phyloP scores from a whole-genome alignment of 35 echinoderm and acorn worm species.

The Acanthaster planci region DNA sequence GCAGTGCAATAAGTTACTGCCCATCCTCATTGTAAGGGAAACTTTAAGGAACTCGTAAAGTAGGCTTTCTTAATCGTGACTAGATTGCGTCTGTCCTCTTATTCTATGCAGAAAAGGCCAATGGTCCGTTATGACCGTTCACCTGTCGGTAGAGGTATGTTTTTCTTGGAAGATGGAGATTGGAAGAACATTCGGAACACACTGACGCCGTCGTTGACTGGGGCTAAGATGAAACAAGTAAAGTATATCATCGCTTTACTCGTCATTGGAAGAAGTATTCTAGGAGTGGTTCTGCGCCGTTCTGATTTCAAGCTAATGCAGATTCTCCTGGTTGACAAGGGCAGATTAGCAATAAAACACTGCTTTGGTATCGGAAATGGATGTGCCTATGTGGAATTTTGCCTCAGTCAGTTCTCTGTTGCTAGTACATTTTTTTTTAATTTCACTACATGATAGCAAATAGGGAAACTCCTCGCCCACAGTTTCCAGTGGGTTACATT shows the following conservation, averaged over 20 bases:
- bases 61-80: background rate
- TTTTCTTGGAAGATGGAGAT: conserved; percentile 35
- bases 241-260: background rate
- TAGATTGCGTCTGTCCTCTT: background rate
- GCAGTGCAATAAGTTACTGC: background rate
- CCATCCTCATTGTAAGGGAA: background rate
- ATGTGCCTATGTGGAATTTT: no score
- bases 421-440: no score
- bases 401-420: no score
- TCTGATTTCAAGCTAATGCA: no score
- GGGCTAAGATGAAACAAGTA: conserved; percentile 74
- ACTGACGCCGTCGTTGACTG: conserved; percentile 69
- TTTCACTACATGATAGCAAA: no score
- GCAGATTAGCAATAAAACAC: no score
- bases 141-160: conserved; percentile 33
- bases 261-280: background rate
- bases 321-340: no score
- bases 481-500: no score
- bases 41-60: background rate
- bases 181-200: conserved; percentile 76
- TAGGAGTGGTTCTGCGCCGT: background rate
- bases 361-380: no score
- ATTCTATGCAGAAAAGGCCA: background rate
- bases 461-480: no score
- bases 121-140: background rate